These are phyloP conservation scores for Penaeus monodon DNA, from an alignment of 2,888 invertebrate species.

Conservation along the genomic window DNA sequence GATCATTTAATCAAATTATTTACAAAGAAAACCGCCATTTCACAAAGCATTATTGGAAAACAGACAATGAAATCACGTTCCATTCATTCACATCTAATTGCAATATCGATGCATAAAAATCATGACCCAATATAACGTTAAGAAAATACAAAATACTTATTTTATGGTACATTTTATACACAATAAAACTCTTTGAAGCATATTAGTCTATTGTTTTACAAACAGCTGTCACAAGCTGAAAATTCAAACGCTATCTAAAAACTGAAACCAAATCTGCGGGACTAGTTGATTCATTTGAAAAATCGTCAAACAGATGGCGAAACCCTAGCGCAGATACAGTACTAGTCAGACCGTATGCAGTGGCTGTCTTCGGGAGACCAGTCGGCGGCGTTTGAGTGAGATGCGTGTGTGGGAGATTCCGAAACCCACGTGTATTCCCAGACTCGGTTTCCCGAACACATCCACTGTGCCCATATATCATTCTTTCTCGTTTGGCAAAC, in stretches of 20 bases:
- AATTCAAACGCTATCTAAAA: slow-evolving; percentile 24
- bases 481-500: too few relatives aligned
- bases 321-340: too few relatives aligned
- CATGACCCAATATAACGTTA: slow-evolving; percentile 41
- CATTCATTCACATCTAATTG: slow-evolving; percentile 31
- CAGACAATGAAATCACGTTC: slow-evolving; percentile 25
- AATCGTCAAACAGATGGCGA: slow-evolving; percentile 3
- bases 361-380: too few relatives aligned
- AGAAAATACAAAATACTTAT: slow-evolving; percentile 58
- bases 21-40: slow-evolving; percentile 40
- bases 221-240: slow-evolving; percentile 45
- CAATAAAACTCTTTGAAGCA: slow-evolving; percentile 42
- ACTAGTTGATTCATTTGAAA: slow-evolving; percentile 28
- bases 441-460: too few relatives aligned
- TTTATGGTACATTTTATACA: slow-evolving; percentile 52
- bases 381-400: too few relatives aligned
- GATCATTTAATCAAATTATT: slow-evolving; percentile 47
- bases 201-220: slow-evolving; percentile 31
- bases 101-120: slow-evolving; percentile 39
- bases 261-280: slow-evolving; percentile 37
- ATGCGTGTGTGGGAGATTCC: too few relatives aligned
- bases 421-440: too few relatives aligned
- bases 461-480: too few relatives aligned
- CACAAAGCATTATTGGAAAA: slow-evolving; percentile 42
- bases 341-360: too few relatives aligned